Evolutionary conservation across 2,888 invertebrate genomes (phyloP), one percentile per base, ranked within the genome.

Genomic region (Eutolmus rufibarbis): DNA sequence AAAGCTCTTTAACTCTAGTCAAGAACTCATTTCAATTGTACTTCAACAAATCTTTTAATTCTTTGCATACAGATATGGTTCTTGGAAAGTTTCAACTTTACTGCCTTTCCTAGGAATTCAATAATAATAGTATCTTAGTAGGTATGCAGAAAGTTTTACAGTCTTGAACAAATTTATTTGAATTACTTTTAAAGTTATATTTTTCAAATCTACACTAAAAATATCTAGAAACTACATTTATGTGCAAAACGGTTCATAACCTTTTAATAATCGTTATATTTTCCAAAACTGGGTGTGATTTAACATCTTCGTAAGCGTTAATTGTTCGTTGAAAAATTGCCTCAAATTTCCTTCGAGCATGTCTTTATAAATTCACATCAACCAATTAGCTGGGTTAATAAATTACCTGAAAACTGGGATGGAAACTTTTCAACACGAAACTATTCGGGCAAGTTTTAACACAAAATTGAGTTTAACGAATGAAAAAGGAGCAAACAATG

Each of bases 301-400:
- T 23, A 19, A 66, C 23, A 4, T 12, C 57, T 57, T 57, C 23
- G 2, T 77, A 40, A 40, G 19, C 19, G 37, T 40, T 77, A 77
- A 40, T 37, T 40, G 14, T 0, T 37, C 40, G 84, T 43, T 86
- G 88, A 87, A 87, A 86, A 88, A 86, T 88, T 88, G 23, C 74
- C 77, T 28, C 43, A 51, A 66, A 76, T 57, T 57, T 19, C 28
- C n/a, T 66, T 66, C 66, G 1, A 66, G 82, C 56, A 88, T 66
- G 88, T 88, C 88, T 88, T 88, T 82, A 88, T 88, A 88, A 88
- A 88, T 88, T 88, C 88, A 81, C 86, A 88, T 88, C 86, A 88
- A 77, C 88, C 86, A 88, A 88, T 88, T 88, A 88, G 88, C 76
- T 74, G n/a, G 34, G 74, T 86, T 88, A 86, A 88, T 88, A 87